Base-by-base conservation (phyloP, 2,888 invertebrate species). In the Drosophila tripunctata region DNA sequence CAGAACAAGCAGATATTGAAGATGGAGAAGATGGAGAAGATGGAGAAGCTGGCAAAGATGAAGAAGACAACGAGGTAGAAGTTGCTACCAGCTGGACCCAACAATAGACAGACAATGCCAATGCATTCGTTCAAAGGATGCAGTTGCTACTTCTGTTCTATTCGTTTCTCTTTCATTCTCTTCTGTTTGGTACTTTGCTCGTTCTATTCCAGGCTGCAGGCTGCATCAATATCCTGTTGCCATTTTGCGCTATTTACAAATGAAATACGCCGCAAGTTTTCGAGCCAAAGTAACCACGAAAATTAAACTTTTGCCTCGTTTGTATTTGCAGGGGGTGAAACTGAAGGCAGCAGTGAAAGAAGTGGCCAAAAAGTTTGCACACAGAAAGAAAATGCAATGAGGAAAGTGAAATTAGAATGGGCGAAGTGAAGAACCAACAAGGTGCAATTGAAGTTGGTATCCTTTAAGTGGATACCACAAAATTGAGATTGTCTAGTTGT, bases 241-340 rank as follows among this genome's bases (percentile, higher is more conserved):
- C 77, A 78, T 78, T 77, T 78, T 78, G 75, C 75, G 78, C 80
- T 81, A 80, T 80, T 80, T 80, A 81, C 85, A 81, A 80, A 80
- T 86, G 83, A 82, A 82, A 82, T 86, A 82, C 86, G 81, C 87
- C 77, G 77, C 87, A 82, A 82, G 84, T 82, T 81, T 86, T 75
- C 64, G 56, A 83, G 73, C 81, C 66, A 70, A 80, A 83, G 77
- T 78, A 82, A 82, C 83, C 77, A 79, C 77, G 79, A 82, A 78
- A 78, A 78, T 78, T 82, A 78, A 78, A 78, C 83, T 78, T 77
- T 78, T 78, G 83, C 67, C 79, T 82, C 83, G 83, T 70, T 82
- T 82, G 75, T 78, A 75, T 77, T 75, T 75, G 35, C 14, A 8
- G 5, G 21, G 43, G 27, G 15, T 10, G 35, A 31, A n/a, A 5